These are phyloP conservation scores for Dryas iulia DNA, from an alignment of 1,140 invertebrate species.

Conservation along the genomic window DNA sequence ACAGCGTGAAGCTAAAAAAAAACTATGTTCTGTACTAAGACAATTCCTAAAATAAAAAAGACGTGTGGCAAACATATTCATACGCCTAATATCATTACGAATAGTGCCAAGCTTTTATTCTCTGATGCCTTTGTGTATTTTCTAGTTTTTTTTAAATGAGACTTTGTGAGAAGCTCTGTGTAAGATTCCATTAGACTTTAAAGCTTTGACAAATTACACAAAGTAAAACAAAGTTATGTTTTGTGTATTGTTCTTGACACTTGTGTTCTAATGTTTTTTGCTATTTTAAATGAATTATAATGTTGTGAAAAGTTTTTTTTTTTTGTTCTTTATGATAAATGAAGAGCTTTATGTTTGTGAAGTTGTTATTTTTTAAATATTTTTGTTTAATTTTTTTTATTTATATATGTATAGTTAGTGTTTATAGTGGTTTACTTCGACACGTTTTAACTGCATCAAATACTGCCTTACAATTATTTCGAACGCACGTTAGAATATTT, in stretches of 20 bases:
- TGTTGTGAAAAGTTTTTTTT: neutral
- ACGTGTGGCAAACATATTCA: neutral
- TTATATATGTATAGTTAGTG: too few relatives aligned
- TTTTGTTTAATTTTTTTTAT: too few relatives aligned
- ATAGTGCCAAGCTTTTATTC: slow-evolving; percentile 9
- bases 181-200: neutral
- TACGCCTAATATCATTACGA: slow-evolving; percentile 20
- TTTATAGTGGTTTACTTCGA: too few relatives aligned
- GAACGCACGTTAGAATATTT: too few relatives aligned
- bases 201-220: neutral
- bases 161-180: slow-evolving; percentile 1
- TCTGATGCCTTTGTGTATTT: slow-evolving; percentile 17
- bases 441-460: too few relatives aligned
- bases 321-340: too few relatives aligned
- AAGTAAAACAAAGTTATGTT: neutral
- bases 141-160: slow-evolving; percentile 6
- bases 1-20: too few relatives aligned
- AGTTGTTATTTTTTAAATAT: too few relatives aligned
- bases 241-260: neutral
- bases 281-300: neutral
- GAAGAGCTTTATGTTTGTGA: too few relatives aligned
- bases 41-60: neutral
- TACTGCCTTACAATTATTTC: too few relatives aligned
- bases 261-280: neutral
- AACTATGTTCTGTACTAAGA: too few relatives aligned